Percentiles rank a stretch among this genome's conserved stretches.
Conservation (phyloP, 2,888 invertebrate species). For the Terebella lapidaria region DNA sequence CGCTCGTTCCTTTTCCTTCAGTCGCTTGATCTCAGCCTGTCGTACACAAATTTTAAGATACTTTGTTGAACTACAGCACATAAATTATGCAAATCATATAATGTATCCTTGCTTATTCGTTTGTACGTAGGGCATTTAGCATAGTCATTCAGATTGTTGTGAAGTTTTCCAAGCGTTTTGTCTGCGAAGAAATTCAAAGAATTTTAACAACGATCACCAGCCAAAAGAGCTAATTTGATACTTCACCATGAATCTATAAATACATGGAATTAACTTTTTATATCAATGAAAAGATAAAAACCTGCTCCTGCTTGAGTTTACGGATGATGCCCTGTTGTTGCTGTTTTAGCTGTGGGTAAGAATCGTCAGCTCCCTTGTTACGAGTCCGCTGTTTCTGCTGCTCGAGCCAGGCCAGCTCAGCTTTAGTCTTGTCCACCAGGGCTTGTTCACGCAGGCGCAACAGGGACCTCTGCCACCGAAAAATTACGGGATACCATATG, state of each 20-base stretch:
- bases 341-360: conserved; percentile 63
- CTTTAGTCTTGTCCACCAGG: conserved; percentile 64
- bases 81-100: too few species aligned
- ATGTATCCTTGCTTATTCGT: too few species aligned
- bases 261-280: too few species aligned
- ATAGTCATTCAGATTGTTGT: too few species aligned
- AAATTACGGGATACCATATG: not conserved
- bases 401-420: conserved; percentile 64
- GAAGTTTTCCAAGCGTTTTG: too few species aligned
- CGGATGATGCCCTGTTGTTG: conserved; percentile 66
- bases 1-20: conserved; percentile 42
- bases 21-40: conserved; percentile 63
- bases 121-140: too few species aligned
- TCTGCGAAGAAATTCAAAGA: too few species aligned
- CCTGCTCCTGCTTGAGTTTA: conserved; percentile 63
- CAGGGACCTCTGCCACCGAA: conserved; percentile 58
- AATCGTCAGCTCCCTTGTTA: conserved; percentile 59
- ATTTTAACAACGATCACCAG: too few species aligned
- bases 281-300: too few species aligned
- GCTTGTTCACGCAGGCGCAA: conserved; percentile 66
- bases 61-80: not conserved
- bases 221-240: too few species aligned
- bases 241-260: too few species aligned
- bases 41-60: too few species aligned
- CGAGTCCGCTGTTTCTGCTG: conserved; percentile 62